Conservation (phyloP, 2,888 invertebrate genomes). For the Sisyra nigra region DNA sequence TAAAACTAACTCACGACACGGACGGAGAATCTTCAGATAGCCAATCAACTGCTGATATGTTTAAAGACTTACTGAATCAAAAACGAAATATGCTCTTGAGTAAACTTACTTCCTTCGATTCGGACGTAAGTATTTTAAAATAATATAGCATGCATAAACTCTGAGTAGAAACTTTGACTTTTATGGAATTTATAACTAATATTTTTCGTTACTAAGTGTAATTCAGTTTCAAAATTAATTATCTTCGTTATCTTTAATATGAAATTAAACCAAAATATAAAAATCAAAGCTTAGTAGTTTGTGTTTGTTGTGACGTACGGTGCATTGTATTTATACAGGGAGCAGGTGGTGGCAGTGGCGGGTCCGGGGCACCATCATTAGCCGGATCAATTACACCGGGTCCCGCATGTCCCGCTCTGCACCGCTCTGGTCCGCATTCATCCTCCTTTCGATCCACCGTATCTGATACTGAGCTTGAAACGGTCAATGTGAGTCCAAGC, state of each 20-base stretch:
- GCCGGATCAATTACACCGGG: constrained; percentile 68
- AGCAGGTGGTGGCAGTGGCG: constrained; percentile 23
- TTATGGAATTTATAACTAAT: not conserved
- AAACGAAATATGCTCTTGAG: constrained; percentile 76
- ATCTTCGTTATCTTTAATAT: too few species aligned
- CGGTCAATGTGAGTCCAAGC: constrained; percentile 61
- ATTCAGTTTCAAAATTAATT: too few species aligned
- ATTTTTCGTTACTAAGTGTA: not conserved
- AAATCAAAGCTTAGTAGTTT: not conserved
- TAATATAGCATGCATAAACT: not conserved
- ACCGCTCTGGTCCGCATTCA: constrained; percentile 53
- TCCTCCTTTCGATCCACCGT: constrained; percentile 73
- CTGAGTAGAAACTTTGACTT: too few species aligned
- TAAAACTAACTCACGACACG: constrained; percentile 35
- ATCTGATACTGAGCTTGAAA: constrained; percentile 87
- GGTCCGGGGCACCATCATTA: constrained; percentile 34
- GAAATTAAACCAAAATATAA: too few species aligned
- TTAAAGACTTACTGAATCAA: constrained; percentile 84
- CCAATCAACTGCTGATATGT: constrained; percentile 78
- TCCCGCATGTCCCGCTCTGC: constrained; percentile 48
- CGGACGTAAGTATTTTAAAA: constrained; percentile 54
- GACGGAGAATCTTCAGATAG: constrained; percentile 48
- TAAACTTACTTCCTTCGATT: constrained; percentile 78
- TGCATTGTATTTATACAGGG: constrained; percentile 29
- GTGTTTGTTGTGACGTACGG: constrained; percentile 2